Evolutionary conservation across 2,113 vertebrate species (phyloP).

Genomic region (Cyanocitta stelleri): DNA sequence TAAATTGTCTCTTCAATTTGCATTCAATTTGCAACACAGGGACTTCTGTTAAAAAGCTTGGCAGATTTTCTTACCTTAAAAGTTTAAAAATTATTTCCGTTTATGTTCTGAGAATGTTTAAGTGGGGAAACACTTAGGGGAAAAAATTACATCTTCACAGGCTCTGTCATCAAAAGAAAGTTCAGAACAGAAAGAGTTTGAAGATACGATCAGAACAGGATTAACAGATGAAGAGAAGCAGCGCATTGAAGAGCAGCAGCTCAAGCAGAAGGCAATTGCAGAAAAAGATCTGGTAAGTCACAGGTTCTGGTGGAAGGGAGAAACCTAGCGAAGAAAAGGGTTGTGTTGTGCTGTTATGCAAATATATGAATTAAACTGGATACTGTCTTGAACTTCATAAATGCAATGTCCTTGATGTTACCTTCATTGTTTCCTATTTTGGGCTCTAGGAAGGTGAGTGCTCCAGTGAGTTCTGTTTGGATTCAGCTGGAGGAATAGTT

Average conservation of each 20-base stretch:
- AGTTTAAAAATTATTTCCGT: background rate
- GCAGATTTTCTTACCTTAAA: background rate
- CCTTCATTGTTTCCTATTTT: background rate
- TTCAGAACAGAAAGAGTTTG: slow-evolving; percentile 5
- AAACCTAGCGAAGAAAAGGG: background rate
- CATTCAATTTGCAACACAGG: background rate
- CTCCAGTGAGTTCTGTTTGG: background rate
- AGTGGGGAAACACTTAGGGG: background rate
- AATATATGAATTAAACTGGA: background rate
- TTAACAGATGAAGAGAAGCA: slow-evolving; percentile 57
- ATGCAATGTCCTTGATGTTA: background rate
- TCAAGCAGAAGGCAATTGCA: slow-evolving; percentile 83
- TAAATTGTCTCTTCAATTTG: background rate
- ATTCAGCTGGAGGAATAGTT: background rate
- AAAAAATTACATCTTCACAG: slow-evolving; percentile 34
- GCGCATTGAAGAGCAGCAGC: slow-evolving; percentile 71
- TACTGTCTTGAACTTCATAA: background rate
- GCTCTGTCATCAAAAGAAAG: slow-evolving; percentile 52
- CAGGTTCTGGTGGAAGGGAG: background rate
- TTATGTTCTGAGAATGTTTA: background rate
- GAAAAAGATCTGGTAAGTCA: slow-evolving; percentile 88
- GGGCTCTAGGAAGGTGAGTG: background rate
- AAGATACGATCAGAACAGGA: background rate
- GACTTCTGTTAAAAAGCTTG: background rate
- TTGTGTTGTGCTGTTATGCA: background rate